Evolutionary conservation across 2,797 vertebrate genomes (phyloP).

Genomic region (Diglossa cyanea): DNA sequence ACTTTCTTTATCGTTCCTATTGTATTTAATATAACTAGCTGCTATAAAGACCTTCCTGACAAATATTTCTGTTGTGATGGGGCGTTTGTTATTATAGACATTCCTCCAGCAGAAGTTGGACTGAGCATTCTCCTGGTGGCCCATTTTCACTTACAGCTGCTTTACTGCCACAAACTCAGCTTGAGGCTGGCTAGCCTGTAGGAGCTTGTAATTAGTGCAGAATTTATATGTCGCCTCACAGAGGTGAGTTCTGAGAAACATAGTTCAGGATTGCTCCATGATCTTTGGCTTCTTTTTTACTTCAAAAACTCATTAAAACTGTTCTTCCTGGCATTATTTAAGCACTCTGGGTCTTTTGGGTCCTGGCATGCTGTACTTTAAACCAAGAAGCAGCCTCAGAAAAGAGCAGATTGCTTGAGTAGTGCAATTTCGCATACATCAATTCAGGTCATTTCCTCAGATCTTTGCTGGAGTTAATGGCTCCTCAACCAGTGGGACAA

Average conservation of each 20-base stretch:
- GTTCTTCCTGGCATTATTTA: neutral
- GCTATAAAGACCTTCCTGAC: conserved; percentile 19
- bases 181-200: neutral
- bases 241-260: neutral
- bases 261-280: neutral
- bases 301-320: conserved; percentile 3
- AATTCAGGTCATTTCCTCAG: neutral
- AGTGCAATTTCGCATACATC: neutral
- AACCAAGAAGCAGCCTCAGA: neutral
- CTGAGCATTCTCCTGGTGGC: neutral
- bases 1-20: neutral
- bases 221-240: neutral
- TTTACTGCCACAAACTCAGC: neutral
- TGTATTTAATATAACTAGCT: neutral
- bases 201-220: neutral
- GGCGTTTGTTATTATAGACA: conserved; percentile 17
- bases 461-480: neutral
- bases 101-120: conserved; percentile 18
- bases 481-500: neutral
- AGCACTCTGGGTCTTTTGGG: neutral
- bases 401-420: neutral
- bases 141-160: conserved; percentile 21
- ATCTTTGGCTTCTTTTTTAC: conserved; percentile 1
- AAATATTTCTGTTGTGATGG: conserved; percentile 36
- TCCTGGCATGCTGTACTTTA: neutral